A percentile compares a stretch with the other conserved stretches of the same genome.
phyloP scores from a whole-genome alignment of 2,797 vertebrate genomes.

The Pristis pectinata region DNA sequence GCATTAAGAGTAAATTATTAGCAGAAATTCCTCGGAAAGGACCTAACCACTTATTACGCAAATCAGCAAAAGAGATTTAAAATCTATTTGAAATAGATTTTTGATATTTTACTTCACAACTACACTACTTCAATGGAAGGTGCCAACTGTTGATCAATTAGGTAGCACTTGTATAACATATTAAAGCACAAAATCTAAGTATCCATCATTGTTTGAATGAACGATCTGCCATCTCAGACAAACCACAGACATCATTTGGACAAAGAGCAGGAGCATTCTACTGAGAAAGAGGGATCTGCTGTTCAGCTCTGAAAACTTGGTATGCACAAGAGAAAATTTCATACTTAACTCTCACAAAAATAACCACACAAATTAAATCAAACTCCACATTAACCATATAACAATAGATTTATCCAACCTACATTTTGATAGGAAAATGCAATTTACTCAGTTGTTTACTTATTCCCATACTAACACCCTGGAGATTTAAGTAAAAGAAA shows the following conservation, averaged over 20 bases:
- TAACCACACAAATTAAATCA: neutral
- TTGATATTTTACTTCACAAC: neutral
- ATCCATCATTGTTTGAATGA: neutral
- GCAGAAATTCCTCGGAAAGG: neutral
- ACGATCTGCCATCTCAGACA: neutral
- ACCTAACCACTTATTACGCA: neutral
- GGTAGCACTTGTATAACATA: neutral
- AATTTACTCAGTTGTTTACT: neutral
- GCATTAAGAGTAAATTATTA: no score
- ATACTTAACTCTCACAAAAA: no score
- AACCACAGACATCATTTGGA: neutral
- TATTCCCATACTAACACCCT: no score
- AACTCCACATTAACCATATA: neutral
- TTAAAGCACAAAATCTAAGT: neutral
- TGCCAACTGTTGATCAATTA: neutral
- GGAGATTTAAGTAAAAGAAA: neutral
- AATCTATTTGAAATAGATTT: neutral
- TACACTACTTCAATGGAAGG: neutral
- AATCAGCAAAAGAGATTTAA: neutral
- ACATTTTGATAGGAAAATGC: neutral
- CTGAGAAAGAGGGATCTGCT: no score
- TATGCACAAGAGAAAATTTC: neutral
- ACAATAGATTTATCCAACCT: neutral
- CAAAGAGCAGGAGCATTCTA: neutral
- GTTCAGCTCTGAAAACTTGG: neutral